Base-by-base conservation (phyloP, 2,797 vertebrate genomes). In the Argya squamiceps region DNA sequence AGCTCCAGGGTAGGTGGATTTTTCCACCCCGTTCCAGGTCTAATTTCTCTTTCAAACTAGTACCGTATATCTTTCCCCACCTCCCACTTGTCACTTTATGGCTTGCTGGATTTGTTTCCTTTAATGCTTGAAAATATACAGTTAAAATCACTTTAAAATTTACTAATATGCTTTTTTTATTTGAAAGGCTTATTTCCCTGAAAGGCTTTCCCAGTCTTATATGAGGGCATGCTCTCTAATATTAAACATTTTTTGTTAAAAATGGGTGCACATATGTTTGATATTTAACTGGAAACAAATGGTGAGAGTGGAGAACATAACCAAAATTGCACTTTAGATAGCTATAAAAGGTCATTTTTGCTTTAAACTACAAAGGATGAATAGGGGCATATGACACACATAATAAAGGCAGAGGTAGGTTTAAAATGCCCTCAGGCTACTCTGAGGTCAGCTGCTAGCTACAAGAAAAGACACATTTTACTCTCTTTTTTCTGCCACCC, bases 261-360 rank as follows among this genome's bases (percentile, higher is more conserved):
- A 97, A 88, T 84, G 83, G 93, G 94, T 96, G 78, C 97, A 97
- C 97, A 97, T 98, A 96, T 98, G 97, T 98, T 98, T 97, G 97
- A 98, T 97, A 98, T 97, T 98, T 98, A 97, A 98, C 97, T 98
- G 16, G 5, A 97, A 97, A 96, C 95, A 97, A 98, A 97, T 97
- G 97, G 95, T 91, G 93, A 96, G 96, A 96, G 88, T 95, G 95
- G 88, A 70, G 92, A 93, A 94, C 81, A 93, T 59, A 92, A 97
- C 96, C 67, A 96, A 97, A 98, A 98, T 96, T 97, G 96, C 3
- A 26, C 94, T 96, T 97, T 39, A 94, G 96, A 96, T 92, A 92
- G 97, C 95, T 95, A 92, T 97, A 97, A 97, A 98, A 97, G 52
- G 91, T 94, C 92, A 95, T 94, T 95, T 96, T 95, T 97, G 63